phyloP scores from a whole-genome alignment of 2,113 vertebrate species.

The Apaloderma vittatum region DNA sequence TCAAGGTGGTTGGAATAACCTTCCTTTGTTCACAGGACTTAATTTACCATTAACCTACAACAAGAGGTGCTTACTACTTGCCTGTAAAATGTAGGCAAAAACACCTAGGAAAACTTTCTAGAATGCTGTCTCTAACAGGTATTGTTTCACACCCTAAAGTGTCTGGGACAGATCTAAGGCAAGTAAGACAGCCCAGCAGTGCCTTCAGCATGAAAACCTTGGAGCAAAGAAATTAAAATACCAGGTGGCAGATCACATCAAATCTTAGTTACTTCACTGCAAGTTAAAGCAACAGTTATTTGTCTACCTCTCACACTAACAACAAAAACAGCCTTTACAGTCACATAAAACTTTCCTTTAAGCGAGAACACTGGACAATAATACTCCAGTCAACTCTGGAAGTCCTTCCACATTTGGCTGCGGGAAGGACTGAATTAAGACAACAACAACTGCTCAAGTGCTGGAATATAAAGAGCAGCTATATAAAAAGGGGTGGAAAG shows the following conservation, averaged over 20 bases:
- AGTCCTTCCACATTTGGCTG: background rate
- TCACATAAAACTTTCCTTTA: background rate
- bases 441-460: background rate
- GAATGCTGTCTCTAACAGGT: background rate
- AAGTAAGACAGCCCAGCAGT: background rate
- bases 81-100: background rate
- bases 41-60: background rate
- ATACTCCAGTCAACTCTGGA: background rate
- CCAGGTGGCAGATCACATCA: background rate
- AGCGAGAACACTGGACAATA: background rate
- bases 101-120: background rate
- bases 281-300: background rate
- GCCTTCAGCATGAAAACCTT: background rate
- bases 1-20: background rate
- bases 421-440: background rate
- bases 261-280: background rate
- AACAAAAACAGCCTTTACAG: background rate
- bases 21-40: background rate
- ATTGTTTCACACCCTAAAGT: background rate
- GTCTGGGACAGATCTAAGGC: background rate
- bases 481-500: background rate
- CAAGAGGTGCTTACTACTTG: background rate
- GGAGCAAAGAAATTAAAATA: background rate
- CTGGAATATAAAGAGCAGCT: background rate
- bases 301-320: background rate